These are phyloP conservation scores for Oligia latruncula DNA, from an alignment of 2,888 invertebrate genomes.

Conservation along the genomic window DNA sequence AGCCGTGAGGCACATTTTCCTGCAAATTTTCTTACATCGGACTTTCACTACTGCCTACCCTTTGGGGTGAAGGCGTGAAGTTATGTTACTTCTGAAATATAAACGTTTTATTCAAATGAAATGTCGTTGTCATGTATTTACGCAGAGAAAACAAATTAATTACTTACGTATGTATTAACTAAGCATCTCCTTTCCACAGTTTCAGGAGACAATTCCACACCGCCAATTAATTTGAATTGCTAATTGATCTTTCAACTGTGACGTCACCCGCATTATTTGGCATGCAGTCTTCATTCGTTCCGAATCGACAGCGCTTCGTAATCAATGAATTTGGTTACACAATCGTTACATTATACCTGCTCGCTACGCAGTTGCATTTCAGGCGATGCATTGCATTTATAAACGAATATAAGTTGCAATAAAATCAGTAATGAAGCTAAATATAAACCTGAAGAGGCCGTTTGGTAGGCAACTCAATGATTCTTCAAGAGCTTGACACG, in stretches of 20 bases:
- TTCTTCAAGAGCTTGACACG: too few relatives aligned
- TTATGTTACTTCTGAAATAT: not conserved
- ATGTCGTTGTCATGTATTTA: not conserved
- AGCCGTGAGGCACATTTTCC: too few relatives aligned
- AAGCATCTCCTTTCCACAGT: not conserved
- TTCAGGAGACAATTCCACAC: constrained; percentile 27
- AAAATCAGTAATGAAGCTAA: not conserved
- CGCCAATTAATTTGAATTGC: constrained; percentile 44
- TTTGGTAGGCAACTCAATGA: not conserved
- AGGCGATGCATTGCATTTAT: constrained; percentile 6
- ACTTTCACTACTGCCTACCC: too few relatives aligned
- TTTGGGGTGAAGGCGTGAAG: too few relatives aligned
- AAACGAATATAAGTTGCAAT: not conserved
- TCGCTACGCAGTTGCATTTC: constrained; percentile 23
- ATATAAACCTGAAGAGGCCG: not conserved
- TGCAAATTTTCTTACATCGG: too few relatives aligned
- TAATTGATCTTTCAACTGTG: constrained; percentile 62
- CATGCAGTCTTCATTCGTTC: constrained; percentile 53
- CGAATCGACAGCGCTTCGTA: constrained; percentile 55
- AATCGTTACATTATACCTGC: constrained; percentile 36
- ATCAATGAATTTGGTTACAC: constrained; percentile 62
- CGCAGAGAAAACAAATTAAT: not conserved
- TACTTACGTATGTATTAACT: not conserved
- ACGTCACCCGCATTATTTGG: constrained; percentile 60
- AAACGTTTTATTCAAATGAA: not conserved